phyloP scores from a whole-genome alignment of 53 echinoderm and acorn worm species.

The Holothuria leucospilota region DNA sequence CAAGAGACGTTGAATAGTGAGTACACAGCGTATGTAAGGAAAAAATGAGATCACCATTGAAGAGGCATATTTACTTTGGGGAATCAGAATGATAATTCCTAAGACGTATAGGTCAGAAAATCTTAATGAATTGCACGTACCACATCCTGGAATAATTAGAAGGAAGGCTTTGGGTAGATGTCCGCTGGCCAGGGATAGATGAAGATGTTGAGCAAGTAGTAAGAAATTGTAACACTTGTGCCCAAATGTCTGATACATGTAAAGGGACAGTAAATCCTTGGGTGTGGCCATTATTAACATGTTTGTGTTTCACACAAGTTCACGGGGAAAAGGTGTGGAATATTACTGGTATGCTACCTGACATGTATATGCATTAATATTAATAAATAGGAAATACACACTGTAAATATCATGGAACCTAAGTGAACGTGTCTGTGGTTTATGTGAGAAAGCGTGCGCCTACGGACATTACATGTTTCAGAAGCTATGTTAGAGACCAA shows the following conservation, averaged over 20 bases:
- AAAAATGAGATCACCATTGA: too few species aligned
- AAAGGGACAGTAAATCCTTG: neutral
- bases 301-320: too few species aligned
- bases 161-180: slow-evolving; percentile 58
- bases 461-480: too few species aligned
- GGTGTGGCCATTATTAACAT: neutral
- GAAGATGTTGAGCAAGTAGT: slow-evolving; percentile 56
- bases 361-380: too few species aligned
- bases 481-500: too few species aligned
- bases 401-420: too few species aligned
- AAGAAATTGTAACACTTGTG: too few species aligned
- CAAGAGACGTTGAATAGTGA: neutral
- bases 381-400: too few species aligned
- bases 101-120: slow-evolving; percentile 44
- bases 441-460: too few species aligned
- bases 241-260: neutral
- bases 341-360: too few species aligned
- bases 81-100: slow-evolving; percentile 64
- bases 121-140: slow-evolving; percentile 52
- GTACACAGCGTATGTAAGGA: slow-evolving; percentile 42
- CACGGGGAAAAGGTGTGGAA: too few species aligned
- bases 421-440: too few species aligned
- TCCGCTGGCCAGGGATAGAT: slow-evolving; percentile 67
- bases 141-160: slow-evolving; percentile 62
- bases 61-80: slow-evolving; percentile 67